These are phyloP conservation scores for Cyprinodon tularosa DNA, from an alignment of 2,113 vertebrate species.

Conservation along the genomic window DNA sequence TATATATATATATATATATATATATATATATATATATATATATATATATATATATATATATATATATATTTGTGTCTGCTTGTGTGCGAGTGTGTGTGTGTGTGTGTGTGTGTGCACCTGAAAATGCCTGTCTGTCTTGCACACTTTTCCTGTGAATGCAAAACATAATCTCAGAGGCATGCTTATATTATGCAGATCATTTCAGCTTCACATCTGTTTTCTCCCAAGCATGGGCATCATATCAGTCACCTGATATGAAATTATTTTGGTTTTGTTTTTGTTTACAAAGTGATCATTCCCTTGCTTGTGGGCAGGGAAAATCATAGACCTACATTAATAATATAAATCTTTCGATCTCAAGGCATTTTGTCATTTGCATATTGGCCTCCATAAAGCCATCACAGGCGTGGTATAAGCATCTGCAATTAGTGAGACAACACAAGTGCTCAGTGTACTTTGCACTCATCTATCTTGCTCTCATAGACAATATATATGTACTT, in stretches of 20 bases:
- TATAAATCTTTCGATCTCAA: constrained; percentile 35
- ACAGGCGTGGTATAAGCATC: constrained; percentile 4
- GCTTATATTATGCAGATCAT: constrained; percentile 1
- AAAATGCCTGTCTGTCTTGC: neutral
- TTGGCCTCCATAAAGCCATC: constrained; percentile 36
- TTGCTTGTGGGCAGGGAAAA: neutral
- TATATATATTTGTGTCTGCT: neutral
- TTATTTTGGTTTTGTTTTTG: constrained; percentile 2
- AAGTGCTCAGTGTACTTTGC: neutral
- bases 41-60: neutral
- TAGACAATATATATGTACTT: constrained; percentile 1
- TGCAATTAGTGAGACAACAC: constrained; percentile 19
- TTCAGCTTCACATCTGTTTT: constrained; percentile 7
- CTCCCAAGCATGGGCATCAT: neutral
- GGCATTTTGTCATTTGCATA: constrained; percentile 32
- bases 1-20: neutral
- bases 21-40: neutral
- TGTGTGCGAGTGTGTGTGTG: too few species aligned
- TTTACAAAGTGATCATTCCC: constrained; percentile 32
- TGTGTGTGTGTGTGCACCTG: neutral
- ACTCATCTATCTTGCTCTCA: neutral
- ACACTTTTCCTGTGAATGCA: neutral
- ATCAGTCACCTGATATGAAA: constrained; percentile 39
- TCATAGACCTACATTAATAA: constrained; percentile 17
- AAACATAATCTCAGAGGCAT: neutral